These are phyloP conservation scores for Romanogobio albipinnatus DNA, from an alignment of 2,113 vertebrate species.

Conservation along the genomic window DNA sequence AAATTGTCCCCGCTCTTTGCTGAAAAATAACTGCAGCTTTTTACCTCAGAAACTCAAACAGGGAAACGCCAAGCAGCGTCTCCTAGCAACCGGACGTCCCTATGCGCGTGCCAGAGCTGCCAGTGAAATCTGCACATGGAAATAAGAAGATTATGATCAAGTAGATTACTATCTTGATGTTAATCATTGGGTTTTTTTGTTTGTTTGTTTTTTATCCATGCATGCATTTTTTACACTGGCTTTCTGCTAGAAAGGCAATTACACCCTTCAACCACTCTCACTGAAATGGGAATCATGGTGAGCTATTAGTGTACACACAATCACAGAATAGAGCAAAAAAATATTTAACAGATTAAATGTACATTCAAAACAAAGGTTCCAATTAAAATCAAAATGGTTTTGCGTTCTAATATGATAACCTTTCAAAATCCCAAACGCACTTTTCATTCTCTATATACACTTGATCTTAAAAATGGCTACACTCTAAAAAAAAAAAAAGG, in stretches of 20 bases:
- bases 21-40: background rate
- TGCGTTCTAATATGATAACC: background rate
- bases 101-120: conserved; percentile 19
- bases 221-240: background rate
- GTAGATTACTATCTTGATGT: background rate
- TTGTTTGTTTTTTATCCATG: background rate
- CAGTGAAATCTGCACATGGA: background rate
- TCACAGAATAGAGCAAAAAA: background rate
- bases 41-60: conserved; percentile 29
- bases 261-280: background rate
- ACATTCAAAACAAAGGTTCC: background rate
- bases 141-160: background rate
- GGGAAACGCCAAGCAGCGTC: background rate
- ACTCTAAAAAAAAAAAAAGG: too few relatives aligned
- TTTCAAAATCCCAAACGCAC: background rate
- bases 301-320: background rate
- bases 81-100: conserved; percentile 19
- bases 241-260: too few relatives aligned
- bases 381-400: background rate
- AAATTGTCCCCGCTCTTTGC: background rate
- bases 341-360: background rate
- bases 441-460: background rate
- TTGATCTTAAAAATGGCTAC: too few relatives aligned
- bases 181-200: background rate
- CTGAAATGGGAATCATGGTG: background rate